Base-by-base conservation (phyloP, 1,140 invertebrate species). In the Triops longicaudatus region DNA sequence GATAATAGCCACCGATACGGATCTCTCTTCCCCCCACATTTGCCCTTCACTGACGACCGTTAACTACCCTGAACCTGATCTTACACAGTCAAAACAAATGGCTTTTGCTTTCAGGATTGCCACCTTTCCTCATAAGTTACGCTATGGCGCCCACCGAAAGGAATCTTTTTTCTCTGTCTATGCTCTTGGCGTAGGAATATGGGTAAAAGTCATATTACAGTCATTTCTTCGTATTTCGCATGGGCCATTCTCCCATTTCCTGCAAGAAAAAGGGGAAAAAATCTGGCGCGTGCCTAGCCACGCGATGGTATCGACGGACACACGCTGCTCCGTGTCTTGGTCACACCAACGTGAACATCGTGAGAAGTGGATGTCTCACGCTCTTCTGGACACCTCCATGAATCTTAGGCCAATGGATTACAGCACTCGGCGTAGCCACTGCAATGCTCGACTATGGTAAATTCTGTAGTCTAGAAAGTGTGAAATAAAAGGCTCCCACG, bases 261-360 rank as follows among this genome's bases (percentile, higher is more conserved):
- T 63, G 50, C 50, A 63, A 63, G 50, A 63, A 63, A 63, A 63
- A 63, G 11, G 22, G 17, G 50, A 22, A 63, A 63, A 63, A 63
- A 63, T 22, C 50, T 63, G 50, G 50, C 50, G 50, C 50, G 50
- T 63, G 50, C 50, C 50, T n/a, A 63, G 50, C 50, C 50, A 63
- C 50, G 50, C 50, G 50, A 63, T 63, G 50, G 50, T 63, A 63
- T 63, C 50, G 50, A 14, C 50, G 50, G 50, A 63, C 50, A 63
- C 50, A 63, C 50, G 50, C 50, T 63, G 50, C 17, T 63, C 50
- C 50, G 50, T 63, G 50, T 63, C 50, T 63, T 63, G 50, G 50
- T 63, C 50, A 63, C 50, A 63, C 50, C 50, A 63, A 63, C 50
- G 50, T 63, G 50, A 63, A 63, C 50, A 63, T 63, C 50, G 50